Percentiles rank a stretch among this genome's conserved stretches.
phyloP scores from a whole-genome alignment of 2,888 invertebrate species.

The Lycophotia porphyrea region DNA sequence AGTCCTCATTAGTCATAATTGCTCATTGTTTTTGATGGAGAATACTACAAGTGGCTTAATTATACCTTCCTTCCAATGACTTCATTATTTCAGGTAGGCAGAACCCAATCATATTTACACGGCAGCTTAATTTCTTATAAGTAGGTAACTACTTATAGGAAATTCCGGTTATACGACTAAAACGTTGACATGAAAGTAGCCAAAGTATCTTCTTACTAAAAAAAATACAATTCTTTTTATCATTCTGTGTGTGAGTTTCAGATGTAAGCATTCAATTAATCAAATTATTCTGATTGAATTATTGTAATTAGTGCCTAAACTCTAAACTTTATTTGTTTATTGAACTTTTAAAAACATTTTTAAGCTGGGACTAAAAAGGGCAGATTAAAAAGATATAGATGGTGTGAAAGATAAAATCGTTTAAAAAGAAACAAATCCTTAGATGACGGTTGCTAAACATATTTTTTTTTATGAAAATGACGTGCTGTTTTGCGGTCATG shows the following conservation, averaged over 20 bases:
- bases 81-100: constrained; percentile 19
- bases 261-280: background rate
- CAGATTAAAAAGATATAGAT: background rate
- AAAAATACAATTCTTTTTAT: background rate
- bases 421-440: background rate
- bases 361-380: background rate
- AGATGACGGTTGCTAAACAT: no score
- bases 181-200: background rate
- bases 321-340: background rate
- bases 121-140: no score
- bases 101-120: no score
- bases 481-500: background rate
- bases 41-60: background rate
- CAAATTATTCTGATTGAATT: background rate
- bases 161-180: background rate
- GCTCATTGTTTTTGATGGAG: constrained; percentile 49
- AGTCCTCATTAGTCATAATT: constrained; percentile 50
- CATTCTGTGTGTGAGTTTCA: background rate
- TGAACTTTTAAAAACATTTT: background rate
- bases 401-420: constrained; percentile 9
- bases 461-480: background rate
- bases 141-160: background rate
- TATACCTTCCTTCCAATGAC: constrained; percentile 21
- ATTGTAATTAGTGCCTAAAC: background rate
- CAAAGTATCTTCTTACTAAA: background rate